Conservation (phyloP, 2,888 invertebrate genomes). For the Agrotis segetum region DNA sequence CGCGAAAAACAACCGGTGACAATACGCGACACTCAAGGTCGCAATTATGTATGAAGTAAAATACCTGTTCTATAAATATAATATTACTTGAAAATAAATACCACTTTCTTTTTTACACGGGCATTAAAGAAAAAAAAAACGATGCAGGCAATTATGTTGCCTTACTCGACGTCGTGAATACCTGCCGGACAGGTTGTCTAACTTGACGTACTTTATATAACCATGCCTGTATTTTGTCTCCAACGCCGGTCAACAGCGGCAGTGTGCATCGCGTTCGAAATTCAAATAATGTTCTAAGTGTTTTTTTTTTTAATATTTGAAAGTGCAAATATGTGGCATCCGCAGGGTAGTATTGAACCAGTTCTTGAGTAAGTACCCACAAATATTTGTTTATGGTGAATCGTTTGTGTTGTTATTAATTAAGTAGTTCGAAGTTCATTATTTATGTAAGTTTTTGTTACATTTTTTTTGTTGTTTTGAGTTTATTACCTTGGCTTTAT, state of each 20-base stretch:
- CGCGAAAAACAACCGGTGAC: constrained; percentile 3
- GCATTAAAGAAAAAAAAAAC: not conserved
- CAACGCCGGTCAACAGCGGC: not conserved
- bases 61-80: not conserved
- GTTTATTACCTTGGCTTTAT: not conserved
- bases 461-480: not conserved
- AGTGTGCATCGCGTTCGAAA: not conserved
- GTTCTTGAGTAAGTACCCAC: constrained; percentile 73
- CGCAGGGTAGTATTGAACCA: constrained; percentile 66
- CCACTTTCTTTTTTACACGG: not conserved
- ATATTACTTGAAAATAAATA: not conserved
- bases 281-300: constrained; percentile 14
- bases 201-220: not conserved
- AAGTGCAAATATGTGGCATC: constrained; percentile 72
- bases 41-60: not conserved
- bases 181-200: constrained; percentile 42
- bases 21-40: constrained; percentile 25
- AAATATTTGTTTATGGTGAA: constrained; percentile 6
- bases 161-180: constrained; percentile 7
- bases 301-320: constrained; percentile 15
- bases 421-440: not conserved
- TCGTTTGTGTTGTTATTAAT: not conserved
- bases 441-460: not conserved
- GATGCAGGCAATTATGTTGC: not conserved
- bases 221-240: constrained; percentile 20